phyloP scores from a whole-genome alignment of 2,888 invertebrate species.

The Diarsia rubi region DNA sequence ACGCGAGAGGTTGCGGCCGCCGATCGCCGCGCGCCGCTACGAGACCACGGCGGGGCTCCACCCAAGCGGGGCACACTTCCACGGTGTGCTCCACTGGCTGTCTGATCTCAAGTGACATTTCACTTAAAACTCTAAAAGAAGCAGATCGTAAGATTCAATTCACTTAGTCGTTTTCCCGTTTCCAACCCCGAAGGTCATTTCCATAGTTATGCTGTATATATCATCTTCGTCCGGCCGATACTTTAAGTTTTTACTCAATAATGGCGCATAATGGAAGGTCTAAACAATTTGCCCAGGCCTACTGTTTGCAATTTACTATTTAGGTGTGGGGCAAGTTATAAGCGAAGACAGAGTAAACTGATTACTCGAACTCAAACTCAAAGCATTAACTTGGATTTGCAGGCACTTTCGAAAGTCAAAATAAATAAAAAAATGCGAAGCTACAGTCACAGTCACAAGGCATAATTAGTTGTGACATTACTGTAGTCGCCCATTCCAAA shows the following conservation, averaged over 20 bases:
- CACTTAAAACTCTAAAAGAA: background rate
- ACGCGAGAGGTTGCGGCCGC: no score
- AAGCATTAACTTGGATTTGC: no score
- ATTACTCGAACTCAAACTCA: background rate
- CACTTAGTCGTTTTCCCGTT: background rate
- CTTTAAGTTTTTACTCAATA: conserved; percentile 71
- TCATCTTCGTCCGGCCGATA: conserved; percentile 58
- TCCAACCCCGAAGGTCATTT: conserved; percentile 35
- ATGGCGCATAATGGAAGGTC: conserved; percentile 84
- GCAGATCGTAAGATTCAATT: background rate
- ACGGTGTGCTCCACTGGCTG: no score
- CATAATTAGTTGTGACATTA: no score
- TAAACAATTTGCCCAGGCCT: conserved; percentile 83
- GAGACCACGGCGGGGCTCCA: no score
- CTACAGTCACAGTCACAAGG: no score
- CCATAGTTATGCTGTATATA: conserved; percentile 49
- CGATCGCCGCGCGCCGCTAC: no score
- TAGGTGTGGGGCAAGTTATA: conserved; percentile 70
- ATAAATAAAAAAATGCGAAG: no score
- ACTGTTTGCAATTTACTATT: conserved; percentile 77
- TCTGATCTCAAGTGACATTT: background rate
- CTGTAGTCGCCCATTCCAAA: no score
- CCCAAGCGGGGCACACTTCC: no score
- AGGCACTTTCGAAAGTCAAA: no score
- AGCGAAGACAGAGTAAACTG: conserved; percentile 11